These are phyloP conservation scores for Bos indicus DNA, from an alignment of 2,113 vertebrate species.

Conservation along the genomic window DNA sequence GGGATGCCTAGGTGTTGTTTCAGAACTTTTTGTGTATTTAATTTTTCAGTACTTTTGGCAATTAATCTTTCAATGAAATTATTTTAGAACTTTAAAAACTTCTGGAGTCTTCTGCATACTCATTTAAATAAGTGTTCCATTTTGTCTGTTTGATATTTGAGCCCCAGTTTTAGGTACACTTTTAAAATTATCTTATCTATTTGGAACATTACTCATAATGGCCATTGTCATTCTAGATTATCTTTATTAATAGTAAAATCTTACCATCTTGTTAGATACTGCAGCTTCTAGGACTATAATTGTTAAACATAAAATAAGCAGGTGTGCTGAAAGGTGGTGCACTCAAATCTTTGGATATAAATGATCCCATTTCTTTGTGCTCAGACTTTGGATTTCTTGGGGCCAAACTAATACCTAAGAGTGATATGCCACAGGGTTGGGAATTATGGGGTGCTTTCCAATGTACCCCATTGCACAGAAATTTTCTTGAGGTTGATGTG, in stretches of 20 bases:
- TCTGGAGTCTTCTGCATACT: not conserved
- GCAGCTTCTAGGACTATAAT: not conserved
- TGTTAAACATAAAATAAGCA: not conserved
- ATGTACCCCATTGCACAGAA: not conserved
- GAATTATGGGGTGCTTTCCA: not conserved
- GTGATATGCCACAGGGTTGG: not conserved
- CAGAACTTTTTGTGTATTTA: not conserved
- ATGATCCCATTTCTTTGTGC: not conserved
- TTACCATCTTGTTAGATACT: not conserved
- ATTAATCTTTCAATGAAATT: not conserved
- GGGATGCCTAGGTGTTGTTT: not conserved
- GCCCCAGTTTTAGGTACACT: not conserved
- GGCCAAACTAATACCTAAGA: not conserved
- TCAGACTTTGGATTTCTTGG: not conserved
- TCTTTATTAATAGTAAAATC: not conserved
- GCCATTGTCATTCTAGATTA: not conserved
- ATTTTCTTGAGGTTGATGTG: not conserved
- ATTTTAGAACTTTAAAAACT: not conserved
- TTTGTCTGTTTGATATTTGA: not conserved
- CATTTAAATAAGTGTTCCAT: not conserved
- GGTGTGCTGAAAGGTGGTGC: not conserved
- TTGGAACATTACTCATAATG: not conserved
- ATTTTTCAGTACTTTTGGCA: not conserved
- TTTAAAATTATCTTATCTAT: not conserved
- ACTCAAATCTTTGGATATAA: not conserved